Conservation (phyloP, 2,888 invertebrate genomes). For the Sipha maydis region DNA sequence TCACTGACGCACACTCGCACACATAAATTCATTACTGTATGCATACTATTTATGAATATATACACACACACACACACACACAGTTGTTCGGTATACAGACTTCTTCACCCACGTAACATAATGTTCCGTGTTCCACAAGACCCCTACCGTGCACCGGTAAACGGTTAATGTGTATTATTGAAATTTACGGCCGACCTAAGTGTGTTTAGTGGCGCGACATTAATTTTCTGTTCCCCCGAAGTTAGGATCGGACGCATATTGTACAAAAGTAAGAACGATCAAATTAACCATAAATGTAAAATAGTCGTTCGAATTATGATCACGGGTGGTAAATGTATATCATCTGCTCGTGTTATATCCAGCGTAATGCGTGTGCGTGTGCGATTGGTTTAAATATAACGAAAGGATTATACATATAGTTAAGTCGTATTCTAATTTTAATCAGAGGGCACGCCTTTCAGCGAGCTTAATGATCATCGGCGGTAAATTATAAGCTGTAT, state of each 20-base stretch:
- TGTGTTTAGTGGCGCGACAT: conserved; percentile 41
- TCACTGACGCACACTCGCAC: not conserved
- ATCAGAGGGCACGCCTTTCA: not conserved
- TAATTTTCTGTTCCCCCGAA: not conserved
- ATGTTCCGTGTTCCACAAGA: not conserved
- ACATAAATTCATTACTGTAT: not conserved
- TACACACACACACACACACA: not conserved
- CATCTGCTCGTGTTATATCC: not conserved
- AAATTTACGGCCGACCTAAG: conserved; percentile 14
- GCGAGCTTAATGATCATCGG: not conserved
- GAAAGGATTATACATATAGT: not conserved
- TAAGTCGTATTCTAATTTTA: not conserved
- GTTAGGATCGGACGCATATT: conserved; percentile 14
- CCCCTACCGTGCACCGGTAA: conserved; percentile 21
- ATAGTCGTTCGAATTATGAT: conserved; percentile 25
- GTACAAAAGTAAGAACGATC: conserved; percentile 6
- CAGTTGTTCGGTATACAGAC: not conserved
- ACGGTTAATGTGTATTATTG: conserved; percentile 37
- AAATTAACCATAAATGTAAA: conserved; percentile 36
- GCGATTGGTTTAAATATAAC: not conserved
- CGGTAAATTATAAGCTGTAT: not conserved
- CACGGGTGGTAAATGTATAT: not conserved
- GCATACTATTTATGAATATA: not conserved
- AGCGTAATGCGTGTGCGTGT: not conserved
- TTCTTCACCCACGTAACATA: conserved; percentile 20